phyloP scores from a whole-genome alignment of 2,888 invertebrate species.

The Mesorhabditis belari region DNA sequence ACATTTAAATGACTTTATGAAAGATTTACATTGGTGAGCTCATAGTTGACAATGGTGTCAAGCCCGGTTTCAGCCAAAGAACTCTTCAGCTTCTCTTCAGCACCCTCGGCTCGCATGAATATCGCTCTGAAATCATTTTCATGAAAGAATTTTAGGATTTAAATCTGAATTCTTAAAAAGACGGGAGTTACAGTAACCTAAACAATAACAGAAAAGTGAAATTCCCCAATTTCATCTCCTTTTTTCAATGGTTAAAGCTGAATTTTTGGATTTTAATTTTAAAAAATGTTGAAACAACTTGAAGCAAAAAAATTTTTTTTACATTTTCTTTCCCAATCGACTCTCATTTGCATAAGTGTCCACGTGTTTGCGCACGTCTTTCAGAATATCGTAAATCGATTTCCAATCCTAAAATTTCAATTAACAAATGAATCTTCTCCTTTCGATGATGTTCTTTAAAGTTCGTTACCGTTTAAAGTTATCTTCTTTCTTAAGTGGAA shows the following conservation, averaged over 20 bases:
- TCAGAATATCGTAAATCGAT: constrained; percentile 28
- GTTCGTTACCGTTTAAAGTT: too few species aligned
- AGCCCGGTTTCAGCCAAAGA: constrained; percentile 32
- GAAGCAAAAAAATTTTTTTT: neutral
- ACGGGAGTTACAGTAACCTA: too few species aligned
- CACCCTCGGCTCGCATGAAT: constrained; percentile 44
- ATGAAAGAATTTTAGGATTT: too few species aligned
- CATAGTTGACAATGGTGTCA: constrained; percentile 47
- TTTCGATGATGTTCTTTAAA: too few species aligned
- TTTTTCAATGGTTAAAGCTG: too few species aligned
- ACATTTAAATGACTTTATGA: neutral
- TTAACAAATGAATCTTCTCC: neutral
- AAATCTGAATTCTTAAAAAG: too few species aligned
- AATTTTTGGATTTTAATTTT: neutral
- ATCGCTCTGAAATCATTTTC: constrained; percentile 31
- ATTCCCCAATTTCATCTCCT: too few species aligned
- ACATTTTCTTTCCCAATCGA: constrained; percentile 30
- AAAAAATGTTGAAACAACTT: neutral
- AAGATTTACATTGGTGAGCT: constrained; percentile 37
- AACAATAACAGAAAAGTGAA: too few species aligned
- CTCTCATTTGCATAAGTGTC: constrained; percentile 34
- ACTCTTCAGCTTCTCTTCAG: constrained; percentile 44
- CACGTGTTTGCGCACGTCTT: constrained; percentile 35
- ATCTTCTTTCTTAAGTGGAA: too few species aligned
- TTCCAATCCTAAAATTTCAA: constrained; percentile 32